Conservation (phyloP, 2,888 invertebrate species). For the Drosophila mettleri region DNA sequence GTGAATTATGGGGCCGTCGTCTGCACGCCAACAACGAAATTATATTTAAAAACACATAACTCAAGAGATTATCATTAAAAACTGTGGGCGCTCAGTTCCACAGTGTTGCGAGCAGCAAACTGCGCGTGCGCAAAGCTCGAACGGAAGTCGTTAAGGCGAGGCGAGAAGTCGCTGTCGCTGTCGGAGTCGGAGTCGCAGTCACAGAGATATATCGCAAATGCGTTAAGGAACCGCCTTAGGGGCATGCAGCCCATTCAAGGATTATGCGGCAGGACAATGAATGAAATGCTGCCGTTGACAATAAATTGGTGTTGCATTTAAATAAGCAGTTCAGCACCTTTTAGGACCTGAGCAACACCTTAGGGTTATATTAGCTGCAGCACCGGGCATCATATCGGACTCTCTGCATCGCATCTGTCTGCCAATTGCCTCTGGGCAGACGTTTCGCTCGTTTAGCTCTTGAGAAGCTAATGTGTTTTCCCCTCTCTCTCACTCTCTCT, state of each 20-base stretch:
- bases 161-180: not conserved
- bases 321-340: slow-evolving; percentile 64
- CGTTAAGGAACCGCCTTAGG: slow-evolving; percentile 60
- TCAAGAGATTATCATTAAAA: slow-evolving; percentile 85
- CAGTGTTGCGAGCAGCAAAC: slow-evolving; percentile 29
- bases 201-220: slow-evolving; percentile 51
- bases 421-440: slow-evolving; percentile 43
- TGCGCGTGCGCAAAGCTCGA: slow-evolving; percentile 78
- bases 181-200: not conserved
- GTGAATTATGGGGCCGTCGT: slow-evolving; percentile 76
- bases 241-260: slow-evolving; percentile 72
- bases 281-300: slow-evolving; percentile 74
- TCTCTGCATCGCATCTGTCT: slow-evolving; percentile 35
- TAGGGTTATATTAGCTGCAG: slow-evolving; percentile 46
- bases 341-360: slow-evolving; percentile 31
- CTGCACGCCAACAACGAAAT: slow-evolving; percentile 82
- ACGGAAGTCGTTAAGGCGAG: slow-evolving; percentile 77
- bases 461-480: slow-evolving; percentile 69
- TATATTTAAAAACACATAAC: slow-evolving; percentile 85
- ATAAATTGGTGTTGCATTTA: slow-evolving; percentile 79
- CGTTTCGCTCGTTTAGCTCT: slow-evolving; percentile 34
- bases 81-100: slow-evolving; percentile 79
- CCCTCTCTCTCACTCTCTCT: not conserved
- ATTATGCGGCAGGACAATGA: slow-evolving; percentile 77
- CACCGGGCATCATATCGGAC: slow-evolving; percentile 16